Evolutionary conservation across 2,888 invertebrate species (phyloP), one percentile per base, ranked within the genome.

Genomic region (Pterostichus niger): DNA sequence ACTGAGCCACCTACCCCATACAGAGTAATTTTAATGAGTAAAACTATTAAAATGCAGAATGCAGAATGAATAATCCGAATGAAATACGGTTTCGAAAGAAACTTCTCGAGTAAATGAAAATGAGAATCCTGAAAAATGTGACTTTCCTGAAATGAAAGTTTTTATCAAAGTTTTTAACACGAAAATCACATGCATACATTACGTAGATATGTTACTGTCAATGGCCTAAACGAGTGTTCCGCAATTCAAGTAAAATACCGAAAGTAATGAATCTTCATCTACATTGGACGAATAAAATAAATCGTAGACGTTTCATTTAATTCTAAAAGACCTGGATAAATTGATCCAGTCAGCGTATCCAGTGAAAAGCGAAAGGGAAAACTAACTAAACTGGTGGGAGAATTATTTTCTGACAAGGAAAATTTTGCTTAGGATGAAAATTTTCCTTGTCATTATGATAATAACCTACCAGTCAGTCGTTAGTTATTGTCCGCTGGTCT

Each of bases 241-340:
- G 35, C 64, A 64, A 35, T 31, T 64, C 33, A n/a, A 64, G 64
- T 33, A 64, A 40, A 64, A 64, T 64, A 35, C 35, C 64, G 33
- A 49, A 10, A 4, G 64, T 64, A 64, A 64, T 64, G 64, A 64
- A 64, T 64, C 64, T 64, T 33, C 64, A 64, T 64, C 64, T 35
- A n/a, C 49, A n/a, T 6, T 11, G 35, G 35, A n/a, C 64, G 11
- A 33, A 35, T 13, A 35, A 59, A 64, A 64, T 64, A 64, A 64
- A 64, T 40, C 64, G 35, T 13, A 13, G 35, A 64, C 35, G 64
- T 33, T 33, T 64, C 64, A 64, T 64, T 64, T 64, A 64, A 64
- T 64, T 59, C 59, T 9, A 31, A 31, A 40, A 31, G 31, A 10
- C 35, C 64, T 64, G 35, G 35, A 64, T 64, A 64, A 64, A 64